Percentiles rank a stretch among this genome's conserved stretches.
Evolutionary conservation across 2,797 vertebrate species (phyloP).

Genomic region (Manis pentadactyla): DNA sequence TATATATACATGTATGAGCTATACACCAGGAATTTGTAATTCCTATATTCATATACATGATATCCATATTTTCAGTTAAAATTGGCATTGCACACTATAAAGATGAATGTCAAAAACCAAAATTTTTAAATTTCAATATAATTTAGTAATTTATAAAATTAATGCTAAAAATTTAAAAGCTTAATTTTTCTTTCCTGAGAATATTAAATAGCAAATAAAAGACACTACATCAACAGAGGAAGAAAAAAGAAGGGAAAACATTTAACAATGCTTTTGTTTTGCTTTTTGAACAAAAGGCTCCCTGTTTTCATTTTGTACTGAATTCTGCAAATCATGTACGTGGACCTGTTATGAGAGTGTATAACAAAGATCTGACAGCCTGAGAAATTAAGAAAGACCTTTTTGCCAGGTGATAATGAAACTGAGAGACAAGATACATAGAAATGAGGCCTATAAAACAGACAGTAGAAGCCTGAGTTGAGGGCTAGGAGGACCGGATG

Average conservation of each 20-base stretch:
- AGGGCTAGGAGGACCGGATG: accelerated
- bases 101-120: not conserved
- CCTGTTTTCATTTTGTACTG: not conserved
- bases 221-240: not conserved
- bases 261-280: not conserved
- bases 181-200: not conserved
- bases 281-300: not conserved
- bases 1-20: not conserved
- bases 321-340: not conserved
- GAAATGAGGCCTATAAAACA: not conserved
- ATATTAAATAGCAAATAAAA: not conserved
- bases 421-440: not conserved
- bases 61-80: not conserved
- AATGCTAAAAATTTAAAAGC: not conserved
- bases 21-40: not conserved
- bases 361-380: not conserved
- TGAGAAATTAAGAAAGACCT: not conserved
- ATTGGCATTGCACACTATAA: not conserved
- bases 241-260: not conserved
- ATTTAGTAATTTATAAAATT: not conserved
- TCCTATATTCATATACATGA: not conserved
- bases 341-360: not conserved
- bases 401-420: not conserved
- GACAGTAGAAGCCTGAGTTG: not conserved
- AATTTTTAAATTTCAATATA: not conserved